Percentiles rank a stretch among this genome's conserved stretches.
Conservation (phyloP, 2,888 invertebrate species). For the Fabriciana adippe region DNA sequence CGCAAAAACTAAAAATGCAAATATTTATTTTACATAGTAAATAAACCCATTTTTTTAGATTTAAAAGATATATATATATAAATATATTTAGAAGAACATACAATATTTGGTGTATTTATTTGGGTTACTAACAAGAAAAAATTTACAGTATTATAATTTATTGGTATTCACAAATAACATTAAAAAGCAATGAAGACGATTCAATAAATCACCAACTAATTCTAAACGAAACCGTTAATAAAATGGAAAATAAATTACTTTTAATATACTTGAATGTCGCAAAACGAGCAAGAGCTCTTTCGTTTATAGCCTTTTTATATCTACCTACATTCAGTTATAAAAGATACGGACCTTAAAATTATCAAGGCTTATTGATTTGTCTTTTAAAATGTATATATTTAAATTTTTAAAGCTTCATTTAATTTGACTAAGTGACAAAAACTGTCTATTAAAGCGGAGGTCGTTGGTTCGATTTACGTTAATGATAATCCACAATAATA, state of each 20-base stretch:
- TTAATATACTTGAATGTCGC: conserved; percentile 37
- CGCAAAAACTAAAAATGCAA: no score
- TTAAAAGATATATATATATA: no score
- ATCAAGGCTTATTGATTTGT: conserved; percentile 11
- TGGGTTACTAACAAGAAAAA: no score
- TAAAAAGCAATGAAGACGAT: conserved; percentile 17
- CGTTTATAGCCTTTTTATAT: conserved; percentile 38
- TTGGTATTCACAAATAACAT: conserved; percentile 4
- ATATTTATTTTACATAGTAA: no score
- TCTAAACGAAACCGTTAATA: conserved; percentile 23
- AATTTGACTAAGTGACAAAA: no score
- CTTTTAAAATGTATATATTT: background rate
- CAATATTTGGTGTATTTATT: no score
- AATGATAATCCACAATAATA: no score
- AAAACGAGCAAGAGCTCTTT: conserved; percentile 36
- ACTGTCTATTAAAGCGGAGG: no score
- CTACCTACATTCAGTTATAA: conserved; percentile 31
- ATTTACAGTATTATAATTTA: background rate
- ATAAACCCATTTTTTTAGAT: no score
- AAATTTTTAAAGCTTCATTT: no score
- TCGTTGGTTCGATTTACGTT: no score
- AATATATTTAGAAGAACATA: no score
- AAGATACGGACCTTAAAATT: conserved; percentile 19
- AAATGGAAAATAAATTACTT: conserved; percentile 39
- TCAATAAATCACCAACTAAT: conserved; percentile 23